Evolutionary conservation across 1,140 invertebrate genomes (phyloP), one percentile per base, ranked within the genome.

Genomic region (Platorchestia sp.): DNA sequence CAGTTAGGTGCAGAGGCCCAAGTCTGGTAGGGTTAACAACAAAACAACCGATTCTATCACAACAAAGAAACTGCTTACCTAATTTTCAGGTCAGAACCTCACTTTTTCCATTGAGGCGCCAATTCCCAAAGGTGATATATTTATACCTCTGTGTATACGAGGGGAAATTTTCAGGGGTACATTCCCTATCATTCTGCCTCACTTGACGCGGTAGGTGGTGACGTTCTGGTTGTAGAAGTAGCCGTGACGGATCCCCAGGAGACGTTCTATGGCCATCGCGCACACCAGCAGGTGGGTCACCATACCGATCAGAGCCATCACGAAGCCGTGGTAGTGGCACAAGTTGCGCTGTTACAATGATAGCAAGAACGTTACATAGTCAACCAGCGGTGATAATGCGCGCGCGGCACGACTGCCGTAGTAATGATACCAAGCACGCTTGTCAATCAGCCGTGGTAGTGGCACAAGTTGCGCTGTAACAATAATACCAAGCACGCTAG

Each of bases 281-380:
- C 86, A 87, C 43, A 95, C 95, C 86, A 95, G 86, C 59, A 95
- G 45, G 53, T 95, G 95, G 27, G 95, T 95, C 89, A 95, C 95
- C 47, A 95, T 95, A 40, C 95, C 86, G n/a, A 95, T 95, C 5
- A 95, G 86, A n/a, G 95, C 59, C 95, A 95, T 95, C 22, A 89
- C 86, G 89, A 90, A 95, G 87, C 95, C 95, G 53, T 95, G 95
- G 45, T 90, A 51, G 89, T 89, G 86, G 41, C 95, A 95, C 89
- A 90, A 51, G 40, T 89, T 90, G 42, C 89, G 47, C 87, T 89
- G 87, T 89, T 22, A 27, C 59, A 75, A 27, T 14, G 59, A 75
- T 75, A 75, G 14, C 59, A 75, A 75, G 59, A 3, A 22, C 3
- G 27, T 36, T 75, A 75, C 95, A 14, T 75, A 14, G 36, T 75